Base-by-base conservation (phyloP, 23 tunicate species). In the Trididemnum clinides region DNA sequence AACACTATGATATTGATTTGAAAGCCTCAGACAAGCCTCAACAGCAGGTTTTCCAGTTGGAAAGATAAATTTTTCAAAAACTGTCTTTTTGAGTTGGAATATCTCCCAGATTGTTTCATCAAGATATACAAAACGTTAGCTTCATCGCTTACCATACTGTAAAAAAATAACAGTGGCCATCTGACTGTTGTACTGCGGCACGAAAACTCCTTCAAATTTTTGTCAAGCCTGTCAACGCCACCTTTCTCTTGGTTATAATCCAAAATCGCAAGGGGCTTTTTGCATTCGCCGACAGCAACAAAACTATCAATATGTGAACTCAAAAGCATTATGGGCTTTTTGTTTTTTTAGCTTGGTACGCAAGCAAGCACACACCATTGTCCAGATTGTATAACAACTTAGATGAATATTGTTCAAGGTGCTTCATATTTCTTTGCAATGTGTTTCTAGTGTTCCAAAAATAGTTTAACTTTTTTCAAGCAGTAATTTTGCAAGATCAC, bases 161-260 rank as follows among this genome's bases (percentile, higher is more conserved):
- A 62, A 62, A 62, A 62, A 21, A 21, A 62, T 21, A 62, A 21
- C 69, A 62, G 69, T 21, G 69, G 69, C 27, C 69, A 19, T 62
- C 23, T 62, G 6, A 62, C 69, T 12, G 69, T 62, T 62, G 18
- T 62, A 4, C 27, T 18, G 22, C 69, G 69, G 69, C 26, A 62
- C 27, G 23, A 62, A 21, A 62, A 62, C 27, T 62, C 69, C 69
- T 19, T 26, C 21, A 62, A 62, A 62, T 62, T 62, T 62, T 62
- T 62, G 69, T 62, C 69, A 4, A 62, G 21, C 69, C 69, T 62
- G 27, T 62, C 69, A 4, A 62, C 69, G 69, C 27, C 27, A 62
- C 54, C 54, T 44, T 44, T 44, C 15, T 15, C 10, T 44, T 44
- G 54, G 15, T 44, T 44, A 44, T 44, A 44, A 44, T 44, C 54